These are phyloP conservation scores for Sakesphorus luctuosus DNA, from an alignment of 2,113 vertebrate species.

Conservation along the genomic window DNA sequence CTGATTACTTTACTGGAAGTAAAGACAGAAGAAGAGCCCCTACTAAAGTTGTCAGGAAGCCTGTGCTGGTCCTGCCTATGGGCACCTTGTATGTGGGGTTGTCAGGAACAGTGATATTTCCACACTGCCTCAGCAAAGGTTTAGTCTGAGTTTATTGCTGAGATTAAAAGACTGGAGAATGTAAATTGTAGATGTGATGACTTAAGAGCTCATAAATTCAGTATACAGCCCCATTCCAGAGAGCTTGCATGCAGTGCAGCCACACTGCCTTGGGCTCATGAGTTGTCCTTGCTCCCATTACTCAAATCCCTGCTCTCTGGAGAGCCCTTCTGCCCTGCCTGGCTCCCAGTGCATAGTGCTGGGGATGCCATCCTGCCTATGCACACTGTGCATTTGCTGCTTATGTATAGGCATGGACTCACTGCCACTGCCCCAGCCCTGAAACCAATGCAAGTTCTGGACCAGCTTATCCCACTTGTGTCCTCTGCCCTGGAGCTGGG, in stretches of 20 bases:
- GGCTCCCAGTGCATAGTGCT: neutral
- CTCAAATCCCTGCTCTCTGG: neutral
- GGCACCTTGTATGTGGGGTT: neutral
- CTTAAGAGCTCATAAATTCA: slow-evolving; percentile 61
- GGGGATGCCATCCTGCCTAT: accelerated
- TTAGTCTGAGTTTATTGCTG: slow-evolving; percentile 39
- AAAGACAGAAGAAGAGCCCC: neutral
- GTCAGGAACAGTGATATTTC: neutral
- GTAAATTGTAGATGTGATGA: slow-evolving; percentile 57
- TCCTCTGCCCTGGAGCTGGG: neutral
- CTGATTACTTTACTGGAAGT: neutral
- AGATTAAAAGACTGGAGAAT: slow-evolving; percentile 40
- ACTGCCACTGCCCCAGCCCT: neutral
- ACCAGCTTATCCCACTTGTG: neutral
- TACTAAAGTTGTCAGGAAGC: neutral
- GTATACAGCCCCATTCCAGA: neutral
- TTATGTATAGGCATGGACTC: neutral
- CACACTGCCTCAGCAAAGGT: neutral
- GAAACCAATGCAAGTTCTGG: neutral
- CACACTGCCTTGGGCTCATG: neutral
- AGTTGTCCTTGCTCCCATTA: neutral
- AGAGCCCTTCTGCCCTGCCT: neutral
- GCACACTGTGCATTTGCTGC: neutral
- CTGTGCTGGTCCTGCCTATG: neutral
- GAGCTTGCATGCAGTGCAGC: neutral